Percentiles rank a stretch among this genome's conserved stretches.
Conservation (phyloP, 1,140 invertebrate genomes). For the Oreohelix idahoensis region DNA sequence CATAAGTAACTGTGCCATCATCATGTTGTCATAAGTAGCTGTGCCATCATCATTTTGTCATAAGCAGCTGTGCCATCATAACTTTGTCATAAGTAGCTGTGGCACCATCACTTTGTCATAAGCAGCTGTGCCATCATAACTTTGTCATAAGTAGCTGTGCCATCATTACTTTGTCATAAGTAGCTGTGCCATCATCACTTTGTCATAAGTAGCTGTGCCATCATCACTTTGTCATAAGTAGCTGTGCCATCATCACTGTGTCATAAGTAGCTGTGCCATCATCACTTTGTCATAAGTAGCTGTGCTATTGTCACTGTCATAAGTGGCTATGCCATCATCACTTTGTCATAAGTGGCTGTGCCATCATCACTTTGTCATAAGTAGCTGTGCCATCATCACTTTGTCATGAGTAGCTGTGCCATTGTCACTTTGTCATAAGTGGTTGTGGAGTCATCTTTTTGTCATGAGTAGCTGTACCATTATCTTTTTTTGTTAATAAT, state of each 20-base stretch:
- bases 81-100: too few species aligned
- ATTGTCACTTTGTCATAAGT: constrained; percentile 75
- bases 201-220: too few species aligned
- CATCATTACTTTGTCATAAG: neutral
- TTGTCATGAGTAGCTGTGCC: neutral
- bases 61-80: too few species aligned
- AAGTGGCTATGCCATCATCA: constrained; percentile 77
- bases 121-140: neutral
- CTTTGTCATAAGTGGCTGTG: constrained; percentile 70
- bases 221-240: too few species aligned
- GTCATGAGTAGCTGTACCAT: neutral
- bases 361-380: neutral
- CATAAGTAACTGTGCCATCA: neutral
- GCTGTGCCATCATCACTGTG: neutral
- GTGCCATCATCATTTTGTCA: neutral
- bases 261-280: too few species aligned
- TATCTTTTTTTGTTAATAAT: neutral
- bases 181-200: neutral
- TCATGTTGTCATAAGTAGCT: neutral
- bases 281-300: too few species aligned
- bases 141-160: neutral
- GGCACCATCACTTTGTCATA: neutral
- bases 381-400: neutral
- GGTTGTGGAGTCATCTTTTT: constrained; percentile 74
- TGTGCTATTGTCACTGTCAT: too few species aligned